Evolutionary conservation across 1,140 invertebrate genomes (phyloP).

Genomic region (Panagrolaimus sp.): DNA sequence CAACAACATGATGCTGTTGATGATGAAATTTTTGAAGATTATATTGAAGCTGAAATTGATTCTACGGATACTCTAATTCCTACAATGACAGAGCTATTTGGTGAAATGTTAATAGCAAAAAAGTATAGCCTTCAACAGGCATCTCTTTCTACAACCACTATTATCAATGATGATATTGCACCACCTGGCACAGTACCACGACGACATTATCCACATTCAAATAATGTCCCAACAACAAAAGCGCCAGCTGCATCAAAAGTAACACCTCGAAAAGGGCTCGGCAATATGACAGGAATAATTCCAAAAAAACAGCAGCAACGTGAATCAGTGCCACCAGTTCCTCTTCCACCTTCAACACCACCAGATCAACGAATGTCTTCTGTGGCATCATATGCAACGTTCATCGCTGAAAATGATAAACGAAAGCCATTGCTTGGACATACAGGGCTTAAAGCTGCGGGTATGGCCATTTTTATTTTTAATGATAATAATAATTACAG

Average conservation of each 20-base stretch:
- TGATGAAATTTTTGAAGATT: slow-evolving; percentile 34
- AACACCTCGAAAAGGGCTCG: neutral
- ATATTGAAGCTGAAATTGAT: slow-evolving; percentile 51
- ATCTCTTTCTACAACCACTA: neutral
- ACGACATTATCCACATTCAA: neutral
- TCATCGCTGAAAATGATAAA: slow-evolving; percentile 46
- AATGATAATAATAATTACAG: no score
- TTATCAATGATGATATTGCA: slow-evolving; percentile 17
- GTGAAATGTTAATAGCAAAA: slow-evolving; percentile 20
- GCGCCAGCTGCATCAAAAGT: neutral
- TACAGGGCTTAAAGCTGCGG: slow-evolving; percentile 15
- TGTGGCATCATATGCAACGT: slow-evolving; percentile 51
- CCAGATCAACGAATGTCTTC: slow-evolving; percentile 19
- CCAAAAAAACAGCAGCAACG: neutral
- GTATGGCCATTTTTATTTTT: no score
- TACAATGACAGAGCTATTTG: slow-evolving; percentile 43
- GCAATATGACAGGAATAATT: neutral
- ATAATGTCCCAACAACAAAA: neutral
- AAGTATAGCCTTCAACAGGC: neutral
- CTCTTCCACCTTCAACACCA: slow-evolving; percentile 10
- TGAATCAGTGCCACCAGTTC: slow-evolving; percentile 2
- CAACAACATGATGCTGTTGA: neutral
- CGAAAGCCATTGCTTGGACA: slow-evolving; percentile 34
- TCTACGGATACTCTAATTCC: slow-evolving; percentile 40
- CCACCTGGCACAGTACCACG: slow-evolving; percentile 19